Base-by-base conservation (phyloP, 2,113 vertebrate genomes). In the Anolis carolinensis region DNA sequence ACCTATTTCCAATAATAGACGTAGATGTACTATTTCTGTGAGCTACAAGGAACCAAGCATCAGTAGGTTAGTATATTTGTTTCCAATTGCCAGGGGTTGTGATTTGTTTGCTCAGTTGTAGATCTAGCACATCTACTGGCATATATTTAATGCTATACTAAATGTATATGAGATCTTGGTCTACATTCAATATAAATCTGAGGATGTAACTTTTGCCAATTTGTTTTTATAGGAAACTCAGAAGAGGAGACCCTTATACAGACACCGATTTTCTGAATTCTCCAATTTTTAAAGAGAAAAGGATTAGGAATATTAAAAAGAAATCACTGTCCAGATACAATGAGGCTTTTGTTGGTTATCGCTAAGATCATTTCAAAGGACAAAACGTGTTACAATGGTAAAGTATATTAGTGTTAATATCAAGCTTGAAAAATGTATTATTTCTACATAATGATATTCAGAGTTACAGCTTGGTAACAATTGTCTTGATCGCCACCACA, bases 211-310 rank as follows among this genome's bases (percentile, higher is more conserved):
- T 30, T 84, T 87, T 27, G 52, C 7, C 48, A 65, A 87, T 71
- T 67, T 76, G 30, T 50, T 85, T 11, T 91, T 80, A 74, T 68
- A 99, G 99, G 95, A 99, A 99, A 93, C 97, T 99, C 39, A 96
- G 99, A 55, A 97, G 98, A 87, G 99, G 99, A 23, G 99, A 99
- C 91, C 97, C 97, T 32, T 98, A 97, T 93, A 99, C 99, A 82
- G 98, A 99, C 91, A 86, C 96, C 4, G 89, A 94, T 86, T 99
- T 99, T 93, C 96, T 99, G 90, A 63, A 90, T 86, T 99, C 99
- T 48, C 98, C 99, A 5, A 90, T 99, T 94, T 99, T 98, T 93
- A 98, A 98, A 88, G 84, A 92, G 84, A 94, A 91, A 82, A 97
- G 92, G 74, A 93, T 93, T 0, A 2, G 1, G 7, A 93, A 91